Base-by-base conservation (phyloP, 2,797 vertebrate species). In the Eospalax fontanierii region DNA sequence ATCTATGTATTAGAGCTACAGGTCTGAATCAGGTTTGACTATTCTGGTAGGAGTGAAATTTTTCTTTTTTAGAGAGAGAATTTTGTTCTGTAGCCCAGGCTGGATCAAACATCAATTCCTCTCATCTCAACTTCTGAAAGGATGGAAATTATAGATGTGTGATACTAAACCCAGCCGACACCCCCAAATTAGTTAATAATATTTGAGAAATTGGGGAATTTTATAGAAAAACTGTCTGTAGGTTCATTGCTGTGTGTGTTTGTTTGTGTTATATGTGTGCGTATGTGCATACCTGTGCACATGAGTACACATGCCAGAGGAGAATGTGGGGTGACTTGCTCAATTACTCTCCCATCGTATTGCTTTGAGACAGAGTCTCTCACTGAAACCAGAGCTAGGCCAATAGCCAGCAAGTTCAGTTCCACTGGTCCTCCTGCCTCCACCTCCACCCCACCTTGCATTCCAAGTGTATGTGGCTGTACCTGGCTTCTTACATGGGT, bases 21-120 rank as follows among this genome's bases (percentile, higher is more conserved):
- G 22, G 12, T 93, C 68, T 88, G n/a, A 40, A 81, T 75, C 4
- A 70, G 18, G 35, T 83, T 93, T 94, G 59, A 21, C 54, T 88
- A 38, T 90, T 88, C 94, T 93, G 76, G 90, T 83, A 86, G 71
- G 33, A 92, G 75, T 87, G 16, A 57, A 85, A 4, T 89, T 54
- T 18, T 38, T n/a, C 54, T 30, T 21, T 6, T 66, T 38, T 68
- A 54, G 24, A 66, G 4, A 16, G 50, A 54, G 40, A 57, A 21
- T 33, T 28, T 80, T 80, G 16, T 33, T 66, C 24, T 88, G 6
- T 88, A 76, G 22, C 33, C 21, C 61, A 78, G 16, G 73, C 73
- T 88, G 61, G 63, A 30, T 65, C 0, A 15, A 78, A 38, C 14
- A 16, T 14, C 11, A 2, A 28, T 16, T 76, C 74, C 43, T 87